phyloP scores from a whole-genome alignment of 2,888 invertebrate species.

The Rhamnusium bicolor region DNA sequence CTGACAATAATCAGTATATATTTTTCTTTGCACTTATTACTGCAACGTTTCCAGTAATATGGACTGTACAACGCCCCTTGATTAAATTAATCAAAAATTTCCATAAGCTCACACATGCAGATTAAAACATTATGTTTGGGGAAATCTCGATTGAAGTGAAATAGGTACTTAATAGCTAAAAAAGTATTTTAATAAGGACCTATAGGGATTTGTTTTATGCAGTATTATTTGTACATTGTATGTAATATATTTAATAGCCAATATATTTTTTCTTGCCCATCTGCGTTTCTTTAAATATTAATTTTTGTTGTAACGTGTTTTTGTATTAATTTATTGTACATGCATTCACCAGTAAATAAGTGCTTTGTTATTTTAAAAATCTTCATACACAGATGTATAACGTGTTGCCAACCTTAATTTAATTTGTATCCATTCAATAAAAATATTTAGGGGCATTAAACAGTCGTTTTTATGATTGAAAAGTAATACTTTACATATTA shows the following conservation, averaged over 20 bases:
- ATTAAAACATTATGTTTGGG: background rate
- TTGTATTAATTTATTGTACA: too few relatives aligned
- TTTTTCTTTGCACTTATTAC: slow-evolving; percentile 47
- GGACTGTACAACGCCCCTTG: slow-evolving; percentile 54
- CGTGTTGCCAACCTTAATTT: slow-evolving; percentile 1
- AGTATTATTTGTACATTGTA: too few relatives aligned
- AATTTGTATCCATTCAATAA: too few relatives aligned
- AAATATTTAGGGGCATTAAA: background rate
- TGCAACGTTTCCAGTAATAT: slow-evolving; percentile 44
- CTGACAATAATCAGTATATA: slow-evolving; percentile 43
- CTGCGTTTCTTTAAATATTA: too few relatives aligned
- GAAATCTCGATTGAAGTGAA: too few relatives aligned
- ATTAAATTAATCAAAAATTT: slow-evolving; percentile 47
- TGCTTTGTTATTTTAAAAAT: background rate
- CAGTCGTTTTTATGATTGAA: background rate
- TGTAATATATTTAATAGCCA: too few relatives aligned
- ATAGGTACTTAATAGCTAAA: too few relatives aligned
- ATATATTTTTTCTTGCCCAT: too few relatives aligned
- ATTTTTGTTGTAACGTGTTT: too few relatives aligned
- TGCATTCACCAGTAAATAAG: too few relatives aligned
- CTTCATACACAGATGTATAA: background rate
- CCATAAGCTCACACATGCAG: slow-evolving; percentile 20
- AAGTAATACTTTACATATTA: background rate
- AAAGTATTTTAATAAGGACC: too few relatives aligned
- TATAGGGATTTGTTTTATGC: too few relatives aligned